Base-by-base conservation (phyloP, 2,888 invertebrate genomes). In the Calliopum simillimum region DNA sequence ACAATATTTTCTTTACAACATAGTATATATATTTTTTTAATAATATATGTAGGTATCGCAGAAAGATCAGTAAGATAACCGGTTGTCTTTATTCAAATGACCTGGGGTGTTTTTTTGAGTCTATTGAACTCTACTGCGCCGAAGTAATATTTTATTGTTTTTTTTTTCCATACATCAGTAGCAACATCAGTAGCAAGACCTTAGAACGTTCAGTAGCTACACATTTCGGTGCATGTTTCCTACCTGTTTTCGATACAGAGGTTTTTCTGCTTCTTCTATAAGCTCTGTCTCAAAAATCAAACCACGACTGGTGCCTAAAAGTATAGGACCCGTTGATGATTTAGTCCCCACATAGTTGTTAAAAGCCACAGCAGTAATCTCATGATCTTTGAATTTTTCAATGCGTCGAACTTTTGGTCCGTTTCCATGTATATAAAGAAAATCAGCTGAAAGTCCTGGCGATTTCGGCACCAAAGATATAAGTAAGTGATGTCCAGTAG, bases 351-450 rank as follows among this genome's bases (percentile, higher is more conserved):
- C 92, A 70, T 89, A 89, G 76, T 89, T 90, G 84, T 95, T 97
- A 94, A 97, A 98, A 1, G 93, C 97, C 0, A 98, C 94, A 63
- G 95, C 93, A 0, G 97, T 96, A 25, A 98, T 92, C 82, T 95
- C 93, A 84, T 96, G 94, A 71, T 86, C 86, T 46, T 84, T 84
- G 21, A 86, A 82, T 73, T 84, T 86, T 49, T 88, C 86, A 19
- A 88, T 87, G 23, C 87, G 89, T 79, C 93, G 93, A 12, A 92
- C 88, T 85, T 94, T 96, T 3, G 89, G 89, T 19, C 91, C 91
- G 79, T 92, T 94, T 69, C 91, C 89, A 71, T 94, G 91, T 11
- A 97, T 87, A 82, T 97, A 97, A 21, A 94, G 88, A 41, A 96
- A 88, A 81, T 97, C 97, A 0, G 94, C 89, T 68, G 87, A 88